phyloP scores from a whole-genome alignment of 2,888 invertebrate species.

The Tromatobia lineatoria region DNA sequence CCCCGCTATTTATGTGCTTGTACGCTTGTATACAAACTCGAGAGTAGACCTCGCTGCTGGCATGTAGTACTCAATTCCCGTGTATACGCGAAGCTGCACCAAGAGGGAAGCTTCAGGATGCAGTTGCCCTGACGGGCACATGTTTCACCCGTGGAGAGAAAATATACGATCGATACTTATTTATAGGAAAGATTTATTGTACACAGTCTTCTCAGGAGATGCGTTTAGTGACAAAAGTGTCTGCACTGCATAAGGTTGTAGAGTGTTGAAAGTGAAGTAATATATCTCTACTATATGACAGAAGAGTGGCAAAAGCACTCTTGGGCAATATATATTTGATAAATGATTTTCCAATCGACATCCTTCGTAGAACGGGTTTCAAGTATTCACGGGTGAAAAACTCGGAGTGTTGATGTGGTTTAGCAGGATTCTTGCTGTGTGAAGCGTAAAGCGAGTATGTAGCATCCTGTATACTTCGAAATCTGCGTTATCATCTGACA shows the following conservation, averaged over 20 bases:
- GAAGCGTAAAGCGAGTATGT: background rate
- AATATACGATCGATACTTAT: conserved; percentile 61
- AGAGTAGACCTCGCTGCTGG: conserved; percentile 3
- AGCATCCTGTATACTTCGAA: background rate
- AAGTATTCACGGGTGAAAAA: background rate
- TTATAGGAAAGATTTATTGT: conserved; percentile 59
- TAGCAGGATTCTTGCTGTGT: background rate
- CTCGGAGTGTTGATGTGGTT: background rate
- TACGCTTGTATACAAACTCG: conserved; percentile 13
- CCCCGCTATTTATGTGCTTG: conserved; percentile 28
- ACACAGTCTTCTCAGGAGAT: conserved; percentile 36
- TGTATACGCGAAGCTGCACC: conserved; percentile 12
- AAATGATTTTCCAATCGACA: conserved; percentile 9
- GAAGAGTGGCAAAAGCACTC: background rate
- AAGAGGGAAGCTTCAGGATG: conserved; percentile 33
- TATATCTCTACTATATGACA: conserved; percentile 10
- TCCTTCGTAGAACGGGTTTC: background rate
- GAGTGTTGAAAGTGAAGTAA: conserved; percentile 4
- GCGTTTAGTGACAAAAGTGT: conserved; percentile 33
- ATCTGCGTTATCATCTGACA: conserved; percentile 45
- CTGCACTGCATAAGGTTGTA: conserved; percentile 4
- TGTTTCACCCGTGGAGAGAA: conserved; percentile 49
- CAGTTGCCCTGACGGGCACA: conserved; percentile 37
- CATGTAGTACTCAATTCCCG: conserved; percentile 15
- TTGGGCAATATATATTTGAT: background rate